Evolutionary conservation across 2,888 invertebrate genomes (phyloP), one percentile per base, ranked within the genome.

Genomic region (Bellardia pandia): DNA sequence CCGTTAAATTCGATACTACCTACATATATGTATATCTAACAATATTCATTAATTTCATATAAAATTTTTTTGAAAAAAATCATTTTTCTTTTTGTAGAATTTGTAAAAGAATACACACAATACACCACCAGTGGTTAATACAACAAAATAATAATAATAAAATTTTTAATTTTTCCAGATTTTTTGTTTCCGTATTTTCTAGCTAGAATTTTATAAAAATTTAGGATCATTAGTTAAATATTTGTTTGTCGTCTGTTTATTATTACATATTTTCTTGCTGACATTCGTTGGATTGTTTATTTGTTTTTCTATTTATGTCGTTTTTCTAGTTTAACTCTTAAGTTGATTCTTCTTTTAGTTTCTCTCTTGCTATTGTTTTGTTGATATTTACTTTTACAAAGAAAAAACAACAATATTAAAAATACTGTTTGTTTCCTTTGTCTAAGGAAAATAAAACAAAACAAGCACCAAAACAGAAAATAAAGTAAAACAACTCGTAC

Each of bases 371-470:
- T 16, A 51, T n/a, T 74, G 40, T 58, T 58, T n/a, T 74, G 40
- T 58, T 58, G 16, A 71, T 76, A 53, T 71, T 64, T 56, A 71
- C 11, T 45, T 79, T 53, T 56, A 37, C 56, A 60, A 69, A 64
- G 40, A n/a, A 81, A 16, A 7, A 81, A 62, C 64, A 79, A 51
- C 48, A 68, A 9, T 62, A 23, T 23, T 66, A 23, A 45, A 3
- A 60, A 78, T 33, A 64, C 62, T 58, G 56, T 66, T 83, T 71
- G 60, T 79, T 71, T 79, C 69, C 72, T 83, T 76, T 83, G 64
- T 66, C 40, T 72, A 85, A 23, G 51, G 56, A 72, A 58, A 71
- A 48, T 45, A 75, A 37, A 37, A 37, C 37, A 62, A 42, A 56
- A 62, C n/a, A 1, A 75, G 64, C 14, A 8, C 8, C n/a, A 45